These are phyloP conservation scores for Sarotherodon lohbergeri DNA, from an alignment of 2,113 vertebrate species.

Conservation along the genomic window DNA sequence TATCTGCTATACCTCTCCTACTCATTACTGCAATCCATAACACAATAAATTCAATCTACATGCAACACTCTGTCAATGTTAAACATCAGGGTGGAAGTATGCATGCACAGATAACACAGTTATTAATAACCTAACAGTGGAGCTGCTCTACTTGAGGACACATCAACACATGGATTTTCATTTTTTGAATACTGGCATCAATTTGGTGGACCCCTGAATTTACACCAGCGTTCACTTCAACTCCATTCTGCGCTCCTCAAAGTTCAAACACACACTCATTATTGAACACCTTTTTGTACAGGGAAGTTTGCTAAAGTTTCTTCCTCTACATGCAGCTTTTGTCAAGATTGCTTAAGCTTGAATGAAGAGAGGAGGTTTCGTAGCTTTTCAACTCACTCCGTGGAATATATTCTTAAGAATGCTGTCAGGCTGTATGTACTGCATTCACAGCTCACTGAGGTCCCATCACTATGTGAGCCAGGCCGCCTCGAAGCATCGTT, in stretches of 20 bases:
- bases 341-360: neutral
- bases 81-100: neutral
- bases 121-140: neutral
- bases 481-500: neutral
- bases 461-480: neutral
- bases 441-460: neutral
- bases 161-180: neutral
- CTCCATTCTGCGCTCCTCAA: neutral
- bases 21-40: neutral
- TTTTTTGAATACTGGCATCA: neutral
- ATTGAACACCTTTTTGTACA: neutral
- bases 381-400: neutral
- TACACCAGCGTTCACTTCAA: neutral
- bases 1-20: neutral
- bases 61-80: neutral
- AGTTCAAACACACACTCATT: neutral
- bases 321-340: neutral
- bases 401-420: neutral
- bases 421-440: neutral
- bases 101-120: neutral
- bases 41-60: neutral
- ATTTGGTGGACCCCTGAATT: neutral
- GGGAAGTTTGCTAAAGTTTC: neutral
- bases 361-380: neutral
- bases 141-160: neutral